Base-by-base conservation (phyloP, 1,140 invertebrate genomes). In the Lepeophtheirus salmonis region DNA sequence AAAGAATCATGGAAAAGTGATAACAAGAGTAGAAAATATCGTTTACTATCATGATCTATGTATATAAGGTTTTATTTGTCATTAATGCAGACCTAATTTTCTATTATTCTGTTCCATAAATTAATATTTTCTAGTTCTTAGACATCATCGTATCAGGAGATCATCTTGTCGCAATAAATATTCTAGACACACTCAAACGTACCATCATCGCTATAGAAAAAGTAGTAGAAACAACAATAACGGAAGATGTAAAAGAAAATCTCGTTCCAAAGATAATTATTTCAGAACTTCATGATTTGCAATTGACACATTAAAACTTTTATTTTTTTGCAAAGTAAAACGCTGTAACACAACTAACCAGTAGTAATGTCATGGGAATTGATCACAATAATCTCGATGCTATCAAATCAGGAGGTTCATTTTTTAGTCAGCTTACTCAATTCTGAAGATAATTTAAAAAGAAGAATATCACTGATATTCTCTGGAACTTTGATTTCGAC, bases 291-390 rank as follows among this genome's bases (percentile, higher is more conserved):
- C 30, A 2, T n/a, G 30, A 16, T 20, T 14, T 50, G 30, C n/a
- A 18, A 59, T 59, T 17, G 30, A 59, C 57, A 59, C 51, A 41
- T 26, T 16, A 16, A 59, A 41, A 41, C 17, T 59, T 2, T 41
- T 59, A 23, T n/a, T 26, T 17, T 1, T 52, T 59, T 17, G 57
- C 57, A 24, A 59, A 59, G 20, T 16, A 50, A 22, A 59, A 59
- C 23, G 57, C 57, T 14, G 57, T 41, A 14, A 59, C 51, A 22
- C 23, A 52, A 3, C 41, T 59, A 1, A 59, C n/a, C 50, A 18
- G 30, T 50, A 41, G 30, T 17, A 41, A 59, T 16, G n/a, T 59
- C 18, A 50, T 59, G 57, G 57, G 57, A 16, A 59, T 59, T 13
- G 57, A 59, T 50, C 23, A 59, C n/a, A 41, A 50, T 14, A 14